Percentiles rank a stretch among this genome's conserved stretches.
Evolutionary conservation across 2,888 invertebrate species (phyloP).

Genomic region (Stramonita haemastoma): DNA sequence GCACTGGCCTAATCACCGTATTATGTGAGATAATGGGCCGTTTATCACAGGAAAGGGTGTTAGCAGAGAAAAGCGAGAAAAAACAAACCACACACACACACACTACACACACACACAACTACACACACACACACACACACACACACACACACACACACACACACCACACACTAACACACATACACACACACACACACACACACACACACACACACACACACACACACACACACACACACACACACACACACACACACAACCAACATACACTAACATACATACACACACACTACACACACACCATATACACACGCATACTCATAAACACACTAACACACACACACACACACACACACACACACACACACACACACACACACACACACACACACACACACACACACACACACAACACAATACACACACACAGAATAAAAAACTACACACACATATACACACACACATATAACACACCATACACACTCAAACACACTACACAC

Average conservation of each 20-base stretch:
- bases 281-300: too few species aligned
- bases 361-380: neutral
- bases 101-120: neutral
- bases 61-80: neutral
- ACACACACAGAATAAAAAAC: neutral
- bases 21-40: neutral
- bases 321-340: neutral
- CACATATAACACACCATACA: neutral
- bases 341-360: too few species aligned
- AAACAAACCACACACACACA: neutral
- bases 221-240: neutral
- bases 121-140: neutral
- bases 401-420: neutral
- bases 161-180: neutral
- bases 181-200: neutral
- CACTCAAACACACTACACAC: neutral
- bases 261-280: too few species aligned
- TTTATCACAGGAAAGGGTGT: neutral
- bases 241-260: too few species aligned
- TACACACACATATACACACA: neutral
- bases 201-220: neutral
- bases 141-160: neutral
- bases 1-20: too few species aligned
- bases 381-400: neutral
- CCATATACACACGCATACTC: neutral